phyloP scores from a whole-genome alignment of 1,140 invertebrate genomes.

The Trachymyrmex septentrionalis region DNA sequence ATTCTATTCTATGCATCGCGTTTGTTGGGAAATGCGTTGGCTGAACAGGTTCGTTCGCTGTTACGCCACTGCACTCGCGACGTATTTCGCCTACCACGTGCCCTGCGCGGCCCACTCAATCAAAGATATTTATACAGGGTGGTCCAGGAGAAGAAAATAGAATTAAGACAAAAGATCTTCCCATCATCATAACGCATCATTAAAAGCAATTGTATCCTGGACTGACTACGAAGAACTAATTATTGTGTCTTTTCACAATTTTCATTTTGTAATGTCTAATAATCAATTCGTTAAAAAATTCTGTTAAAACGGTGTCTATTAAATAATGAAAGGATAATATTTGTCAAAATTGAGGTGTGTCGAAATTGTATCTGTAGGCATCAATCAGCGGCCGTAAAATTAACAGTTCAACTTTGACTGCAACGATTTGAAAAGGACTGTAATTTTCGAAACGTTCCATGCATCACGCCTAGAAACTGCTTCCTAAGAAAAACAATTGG shows the following conservation, averaged over 20 bases:
- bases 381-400: neutral
- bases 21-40: slow-evolving; percentile 66
- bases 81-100: slow-evolving; percentile 73
- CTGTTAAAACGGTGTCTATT: neutral
- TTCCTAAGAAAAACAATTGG: neutral
- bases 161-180: slow-evolving; percentile 3
- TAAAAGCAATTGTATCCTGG: neutral
- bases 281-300: neutral
- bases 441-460: neutral
- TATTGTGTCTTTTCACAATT: neutral
- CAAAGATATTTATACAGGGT: slow-evolving; percentile 55
- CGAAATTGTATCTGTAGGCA: neutral
- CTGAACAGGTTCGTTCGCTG: slow-evolving; percentile 67
- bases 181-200: neutral
- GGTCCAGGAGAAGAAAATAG: slow-evolving; percentile 13
- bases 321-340: neutral
- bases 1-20: slow-evolving; percentile 15
- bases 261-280: neutral
- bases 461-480: neutral
- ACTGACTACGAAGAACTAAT: neutral
- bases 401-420: neutral
- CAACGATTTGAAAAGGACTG: neutral
- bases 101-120: neutral
- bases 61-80: slow-evolving; percentile 68
- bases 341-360: neutral